Conservation (phyloP, 2,113 vertebrate species). For the Stegostoma tigrinum region DNA sequence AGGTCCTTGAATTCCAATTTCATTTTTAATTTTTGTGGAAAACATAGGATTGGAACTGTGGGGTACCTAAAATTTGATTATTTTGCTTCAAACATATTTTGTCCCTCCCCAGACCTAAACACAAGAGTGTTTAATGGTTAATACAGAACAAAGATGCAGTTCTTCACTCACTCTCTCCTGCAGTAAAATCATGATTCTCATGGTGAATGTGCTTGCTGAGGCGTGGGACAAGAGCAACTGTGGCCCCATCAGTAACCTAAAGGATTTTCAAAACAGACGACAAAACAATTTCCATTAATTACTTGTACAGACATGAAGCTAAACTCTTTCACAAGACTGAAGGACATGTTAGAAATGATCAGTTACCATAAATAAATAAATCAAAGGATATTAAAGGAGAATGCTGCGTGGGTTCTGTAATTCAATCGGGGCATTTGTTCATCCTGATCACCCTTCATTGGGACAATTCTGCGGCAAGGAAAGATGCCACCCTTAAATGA, state of each 20-base stretch:
- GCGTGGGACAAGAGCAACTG: slow-evolving; percentile 85
- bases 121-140: background rate
- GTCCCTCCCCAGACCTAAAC: background rate
- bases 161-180: slow-evolving; percentile 84
- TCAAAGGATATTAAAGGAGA: background rate
- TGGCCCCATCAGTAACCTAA: slow-evolving; percentile 92
- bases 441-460: background rate
- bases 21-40: background rate
- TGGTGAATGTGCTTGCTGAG: slow-evolving; percentile 86
- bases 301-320: background rate
- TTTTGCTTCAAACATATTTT: background rate
- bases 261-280: background rate
- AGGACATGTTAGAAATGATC: background rate
- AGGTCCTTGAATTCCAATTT: background rate
- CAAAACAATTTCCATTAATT: background rate
- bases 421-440: background rate
- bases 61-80: background rate
- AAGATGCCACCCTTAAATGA: background rate
- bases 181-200: slow-evolving; percentile 89
- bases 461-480: background rate
- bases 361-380: background rate
- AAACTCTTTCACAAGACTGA: background rate
- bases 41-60: too few relatives aligned
- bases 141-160: background rate
- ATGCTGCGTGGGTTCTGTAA: background rate